Evolutionary conservation across 2,113 vertebrate genomes (phyloP).

Genomic region (Zootoca vivipara): DNA sequence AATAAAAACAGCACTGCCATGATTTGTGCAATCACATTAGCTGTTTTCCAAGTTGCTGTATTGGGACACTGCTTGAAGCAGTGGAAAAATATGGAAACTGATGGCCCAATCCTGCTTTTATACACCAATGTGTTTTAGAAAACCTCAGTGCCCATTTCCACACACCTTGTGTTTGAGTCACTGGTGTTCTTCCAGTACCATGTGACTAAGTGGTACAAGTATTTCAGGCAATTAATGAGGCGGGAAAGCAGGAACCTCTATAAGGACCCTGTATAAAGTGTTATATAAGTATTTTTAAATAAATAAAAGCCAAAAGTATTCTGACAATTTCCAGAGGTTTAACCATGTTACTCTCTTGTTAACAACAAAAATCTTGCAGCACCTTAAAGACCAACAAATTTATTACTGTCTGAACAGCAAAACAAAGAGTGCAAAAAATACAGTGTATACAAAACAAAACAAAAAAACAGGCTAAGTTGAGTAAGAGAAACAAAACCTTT

Average conservation of each 20-base stretch:
- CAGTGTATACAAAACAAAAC: constrained; percentile 1
- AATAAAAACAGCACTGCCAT: not conserved
- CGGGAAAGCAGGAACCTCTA: not conserved
- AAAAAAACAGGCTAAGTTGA: not conserved
- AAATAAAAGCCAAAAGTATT: not conserved
- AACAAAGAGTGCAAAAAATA: constrained; percentile 18
- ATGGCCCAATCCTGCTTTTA: not conserved
- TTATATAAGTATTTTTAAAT: too few species aligned
- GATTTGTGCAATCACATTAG: not conserved
- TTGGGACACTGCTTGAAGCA: not conserved
- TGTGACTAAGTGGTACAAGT: not conserved
- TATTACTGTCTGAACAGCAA: not conserved
- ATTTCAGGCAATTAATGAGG: not conserved
- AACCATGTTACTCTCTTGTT: not conserved
- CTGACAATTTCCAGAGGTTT: not conserved
- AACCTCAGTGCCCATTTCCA: not conserved
- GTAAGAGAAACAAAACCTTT: not conserved
- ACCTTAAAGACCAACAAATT: not conserved
- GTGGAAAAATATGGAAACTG: not conserved
- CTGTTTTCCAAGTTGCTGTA: not conserved
- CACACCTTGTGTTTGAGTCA: not conserved
- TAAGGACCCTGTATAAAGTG: too few species aligned
- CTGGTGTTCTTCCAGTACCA: not conserved
- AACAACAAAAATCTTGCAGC: constrained; percentile 1
- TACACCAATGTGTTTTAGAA: not conserved